A percentile compares a stretch with the other conserved stretches of the same genome.
phyloP scores from a whole-genome alignment of 1,140 invertebrate species.

The Coelopa frigida region DNA sequence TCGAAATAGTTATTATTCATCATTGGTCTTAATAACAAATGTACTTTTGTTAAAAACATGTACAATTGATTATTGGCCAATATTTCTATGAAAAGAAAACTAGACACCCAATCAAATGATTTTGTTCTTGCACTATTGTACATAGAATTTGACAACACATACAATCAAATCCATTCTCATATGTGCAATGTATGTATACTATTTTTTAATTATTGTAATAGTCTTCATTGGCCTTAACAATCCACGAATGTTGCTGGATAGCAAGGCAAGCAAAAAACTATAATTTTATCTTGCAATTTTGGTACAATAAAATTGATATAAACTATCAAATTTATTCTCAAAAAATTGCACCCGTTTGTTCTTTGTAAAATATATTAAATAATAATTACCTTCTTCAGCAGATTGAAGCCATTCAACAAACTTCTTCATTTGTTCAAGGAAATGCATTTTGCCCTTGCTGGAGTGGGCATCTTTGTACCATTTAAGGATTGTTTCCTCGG shows the following conservation, averaged over 20 bases:
- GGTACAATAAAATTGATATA: constrained; percentile 26
- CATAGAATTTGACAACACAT: too few species aligned
- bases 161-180: too few species aligned
- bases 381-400: constrained; percentile 75
- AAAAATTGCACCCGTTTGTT: not conserved
- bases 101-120: too few species aligned
- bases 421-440: constrained; percentile 95
- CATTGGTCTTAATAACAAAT: too few species aligned
- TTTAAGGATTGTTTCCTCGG: constrained; percentile 85
- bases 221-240: constrained; percentile 39
- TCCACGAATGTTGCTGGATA: constrained; percentile 18
- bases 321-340: too few species aligned
- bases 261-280: constrained; percentile 42
- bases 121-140: too few species aligned
- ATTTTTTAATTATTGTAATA: constrained; percentile 29
- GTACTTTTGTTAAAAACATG: too few species aligned
- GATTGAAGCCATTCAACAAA: constrained; percentile 95
- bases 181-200: too few species aligned
- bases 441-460: constrained; percentile 91
- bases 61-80: too few species aligned
- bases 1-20: too few species aligned
- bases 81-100: too few species aligned
- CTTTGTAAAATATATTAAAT: not conserved
- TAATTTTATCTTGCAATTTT: constrained; percentile 31
- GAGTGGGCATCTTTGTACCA: constrained; percentile 92